Conservation (phyloP, 2,888 invertebrate genomes). For the Oscheius myriophilus region DNA sequence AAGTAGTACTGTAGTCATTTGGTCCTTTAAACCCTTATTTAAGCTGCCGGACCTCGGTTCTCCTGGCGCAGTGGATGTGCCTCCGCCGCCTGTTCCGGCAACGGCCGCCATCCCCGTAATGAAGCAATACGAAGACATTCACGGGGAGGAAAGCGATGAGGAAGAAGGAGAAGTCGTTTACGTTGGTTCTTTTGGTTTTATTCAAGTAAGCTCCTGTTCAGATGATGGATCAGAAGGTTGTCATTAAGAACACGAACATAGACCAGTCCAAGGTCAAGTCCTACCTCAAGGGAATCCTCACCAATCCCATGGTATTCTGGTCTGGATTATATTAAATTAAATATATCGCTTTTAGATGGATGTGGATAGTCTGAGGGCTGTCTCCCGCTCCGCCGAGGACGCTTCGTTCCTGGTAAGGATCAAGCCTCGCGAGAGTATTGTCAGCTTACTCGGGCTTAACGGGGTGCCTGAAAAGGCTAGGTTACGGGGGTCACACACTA, state of each 20-base stretch:
- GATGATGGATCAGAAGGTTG: conserved; percentile 13
- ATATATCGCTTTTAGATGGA: conserved; percentile 7
- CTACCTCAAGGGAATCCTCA: conserved; percentile 26
- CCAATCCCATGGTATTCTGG: conserved; percentile 18
- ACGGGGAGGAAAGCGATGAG: conserved; percentile 20
- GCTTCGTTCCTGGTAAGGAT: too few species aligned
- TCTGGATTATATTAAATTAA: neutral
- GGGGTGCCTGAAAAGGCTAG: too few species aligned
- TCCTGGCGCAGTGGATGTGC: too few species aligned
- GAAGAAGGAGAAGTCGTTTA: conserved; percentile 23
- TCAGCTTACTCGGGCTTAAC: too few species aligned
- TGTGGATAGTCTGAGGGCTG: conserved; percentile 5
- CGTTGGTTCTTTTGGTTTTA: neutral
- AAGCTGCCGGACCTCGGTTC: too few species aligned
- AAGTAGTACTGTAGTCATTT: neutral
- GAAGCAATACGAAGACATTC: conserved; percentile 8
- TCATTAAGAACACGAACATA: conserved; percentile 23
- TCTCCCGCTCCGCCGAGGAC: neutral
- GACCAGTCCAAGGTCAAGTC: conserved; percentile 30
- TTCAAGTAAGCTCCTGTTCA: neutral
- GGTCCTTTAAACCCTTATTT: too few species aligned
- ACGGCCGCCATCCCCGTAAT: too few species aligned
- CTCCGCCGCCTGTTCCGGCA: too few species aligned
- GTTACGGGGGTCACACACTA: too few species aligned
- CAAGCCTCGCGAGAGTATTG: too few species aligned